Evolutionary conservation across 2,113 vertebrate genomes (phyloP).

Genomic region (Sus scrofa): T2T-Sscrofa CM000824.6:190494501-190495000

Average conservation of each 20-base stretch:
- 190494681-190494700: conserved; percentile 60
- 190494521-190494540: conserved; percentile 31
- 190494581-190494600: not conserved
- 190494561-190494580: conserved; percentile 46
- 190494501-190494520: conserved; percentile 63
- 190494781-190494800: conserved; percentile 73
- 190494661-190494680: conserved; percentile 62
- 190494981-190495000: conserved; percentile 68
- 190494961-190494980: conserved; percentile 68
- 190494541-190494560: conserved; percentile 63
- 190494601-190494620: conserved; percentile 41
- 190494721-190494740: conserved; percentile 75
- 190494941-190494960: conserved; percentile 69
- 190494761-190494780: conserved; percentile 74
- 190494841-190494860: conserved; percentile 72
- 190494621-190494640: conserved; percentile 53
- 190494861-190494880: conserved; percentile 81
- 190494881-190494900: conserved; percentile 64
- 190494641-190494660: conserved; percentile 61
- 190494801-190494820: conserved; percentile 78
- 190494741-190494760: conserved; percentile 81
- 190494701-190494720: conserved; percentile 63
- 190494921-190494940: conserved; percentile 71
- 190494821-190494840: conserved; percentile 82
- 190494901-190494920: conserved; percentile 67